A percentile compares a stretch with the other conserved stretches of the same genome.
phyloP scores from a whole-genome alignment of 1,140 invertebrate species.

The Dinothrombium tinctorium region DNA sequence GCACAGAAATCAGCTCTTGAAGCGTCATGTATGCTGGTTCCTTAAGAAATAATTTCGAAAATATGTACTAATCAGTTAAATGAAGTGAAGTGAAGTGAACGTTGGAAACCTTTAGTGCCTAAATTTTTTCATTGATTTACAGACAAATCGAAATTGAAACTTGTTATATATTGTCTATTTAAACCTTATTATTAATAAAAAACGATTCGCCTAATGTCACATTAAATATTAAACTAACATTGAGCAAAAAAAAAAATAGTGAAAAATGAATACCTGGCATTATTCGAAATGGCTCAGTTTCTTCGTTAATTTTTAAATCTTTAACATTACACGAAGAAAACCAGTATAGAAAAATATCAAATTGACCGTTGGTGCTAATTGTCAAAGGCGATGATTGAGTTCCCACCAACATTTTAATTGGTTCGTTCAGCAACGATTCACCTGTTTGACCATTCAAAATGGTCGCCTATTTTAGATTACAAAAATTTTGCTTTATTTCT shows the following conservation, averaged over 20 bases:
- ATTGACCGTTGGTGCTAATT: conserved; percentile 33
- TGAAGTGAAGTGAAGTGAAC: too few species aligned
- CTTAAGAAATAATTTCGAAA: conserved; percentile 17
- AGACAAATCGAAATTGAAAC: too few species aligned
- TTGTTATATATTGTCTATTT: too few species aligned
- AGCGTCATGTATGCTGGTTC: conserved; percentile 34
- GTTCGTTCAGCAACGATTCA: conserved; percentile 30
- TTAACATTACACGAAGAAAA: conserved; percentile 31
- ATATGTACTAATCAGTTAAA: too few species aligned
- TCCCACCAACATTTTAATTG: conserved; percentile 38
- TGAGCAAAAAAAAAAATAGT: too few species aligned
- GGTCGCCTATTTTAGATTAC: conserved; percentile 25
- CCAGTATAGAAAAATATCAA: conserved; percentile 51
- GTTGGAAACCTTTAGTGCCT: too few species aligned
- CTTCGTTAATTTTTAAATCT: not conserved
- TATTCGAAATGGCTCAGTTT: conserved; percentile 15
- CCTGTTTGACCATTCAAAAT: conserved; percentile 42
- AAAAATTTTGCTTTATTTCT: too few species aligned
- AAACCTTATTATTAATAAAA: too few species aligned
- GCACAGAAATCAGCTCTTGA: conserved; percentile 40
- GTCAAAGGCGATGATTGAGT: conserved; percentile 39
- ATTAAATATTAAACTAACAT: too few species aligned
- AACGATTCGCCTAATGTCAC: too few species aligned
- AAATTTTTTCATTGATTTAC: too few species aligned
- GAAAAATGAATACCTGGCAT: conserved; percentile 23